Percentiles rank a stretch among this genome's conserved stretches.
These are phyloP conservation scores for Nothoprocta pentlandii DNA, from an alignment of 2,113 vertebrate genomes.

Conservation along the genomic window DNA sequence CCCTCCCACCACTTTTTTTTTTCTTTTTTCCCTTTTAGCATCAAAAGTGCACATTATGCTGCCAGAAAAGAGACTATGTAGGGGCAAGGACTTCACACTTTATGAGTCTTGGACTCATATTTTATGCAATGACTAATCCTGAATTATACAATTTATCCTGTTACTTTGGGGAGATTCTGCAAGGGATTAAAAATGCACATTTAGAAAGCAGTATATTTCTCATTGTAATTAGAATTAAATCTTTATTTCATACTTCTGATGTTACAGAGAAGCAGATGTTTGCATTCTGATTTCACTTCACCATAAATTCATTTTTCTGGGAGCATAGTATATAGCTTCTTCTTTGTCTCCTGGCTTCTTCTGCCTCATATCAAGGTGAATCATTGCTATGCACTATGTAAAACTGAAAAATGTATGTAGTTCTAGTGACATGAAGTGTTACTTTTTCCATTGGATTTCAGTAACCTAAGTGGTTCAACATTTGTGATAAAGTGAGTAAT, in stretches of 20 bases:
- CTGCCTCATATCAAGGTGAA: background rate
- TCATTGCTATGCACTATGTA: background rate
- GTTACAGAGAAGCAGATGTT: background rate
- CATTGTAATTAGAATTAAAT: background rate
- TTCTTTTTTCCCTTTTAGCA: background rate
- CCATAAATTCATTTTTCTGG: background rate
- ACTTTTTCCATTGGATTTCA: background rate
- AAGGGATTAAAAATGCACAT: background rate
- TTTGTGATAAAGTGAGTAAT: background rate
- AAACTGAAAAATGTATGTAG: background rate
- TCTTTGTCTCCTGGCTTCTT: background rate
- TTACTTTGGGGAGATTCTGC: background rate
- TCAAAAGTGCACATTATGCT: background rate
- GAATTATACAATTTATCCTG: background rate
- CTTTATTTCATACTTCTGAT: background rate
- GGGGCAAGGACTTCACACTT: background rate
- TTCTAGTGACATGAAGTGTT: background rate
- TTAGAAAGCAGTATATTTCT: background rate
- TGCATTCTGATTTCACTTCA: background rate
- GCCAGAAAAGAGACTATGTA: background rate
- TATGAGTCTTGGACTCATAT: background rate
- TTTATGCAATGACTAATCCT: background rate
- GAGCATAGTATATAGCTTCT: background rate
- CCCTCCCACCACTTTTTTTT: background rate
- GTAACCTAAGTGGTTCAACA: background rate